Evolutionary conservation across 2,113 vertebrate genomes (phyloP).

Genomic region (Bufo gargarizans): DNA sequence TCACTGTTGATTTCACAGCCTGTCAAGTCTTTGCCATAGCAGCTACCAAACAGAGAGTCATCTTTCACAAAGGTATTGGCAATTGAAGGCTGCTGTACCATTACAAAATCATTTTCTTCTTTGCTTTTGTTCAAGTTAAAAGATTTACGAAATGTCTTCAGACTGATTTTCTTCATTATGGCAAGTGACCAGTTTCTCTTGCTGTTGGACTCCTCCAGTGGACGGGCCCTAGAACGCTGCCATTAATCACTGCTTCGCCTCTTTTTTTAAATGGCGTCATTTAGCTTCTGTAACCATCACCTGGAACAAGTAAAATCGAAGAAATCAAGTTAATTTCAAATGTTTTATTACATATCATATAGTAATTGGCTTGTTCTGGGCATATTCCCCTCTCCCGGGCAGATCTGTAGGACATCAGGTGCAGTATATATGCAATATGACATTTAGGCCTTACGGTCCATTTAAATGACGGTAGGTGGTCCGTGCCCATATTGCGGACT

Average conservation of each 20-base stretch:
- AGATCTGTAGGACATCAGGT: too few relatives aligned
- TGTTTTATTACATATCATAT: not conserved
- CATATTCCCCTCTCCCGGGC: too few relatives aligned
- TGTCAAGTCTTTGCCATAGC: constrained; percentile 91
- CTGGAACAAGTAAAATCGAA: constrained; percentile 68
- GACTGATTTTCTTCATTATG: constrained; percentile 99
- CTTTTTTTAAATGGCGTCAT: constrained; percentile 76
- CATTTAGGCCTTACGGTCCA: too few relatives aligned
- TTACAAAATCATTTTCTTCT: constrained; percentile 95
- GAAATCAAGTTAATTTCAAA: not conserved
- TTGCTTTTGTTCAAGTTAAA: constrained; percentile 96
- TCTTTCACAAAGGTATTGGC: constrained; percentile 90
- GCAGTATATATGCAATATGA: too few relatives aligned
- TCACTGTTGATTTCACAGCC: constrained; percentile 84
- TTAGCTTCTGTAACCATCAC: constrained; percentile 77
- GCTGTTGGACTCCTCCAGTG: constrained; percentile 64
- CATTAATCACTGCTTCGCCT: constrained; percentile 75
- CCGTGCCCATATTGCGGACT: too few relatives aligned
- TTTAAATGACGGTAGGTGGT: too few relatives aligned
- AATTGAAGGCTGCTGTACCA: constrained; percentile 87
- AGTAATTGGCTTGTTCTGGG: too few relatives aligned
- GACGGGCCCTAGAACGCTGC: constrained; percentile 64
- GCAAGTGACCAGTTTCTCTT: constrained; percentile 64
- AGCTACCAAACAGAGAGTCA: constrained; percentile 90
- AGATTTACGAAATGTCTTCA: constrained; percentile 97